These are phyloP conservation scores for Apamea epomidion DNA, from an alignment of 2,888 invertebrate genomes.

Conservation along the genomic window DNA sequence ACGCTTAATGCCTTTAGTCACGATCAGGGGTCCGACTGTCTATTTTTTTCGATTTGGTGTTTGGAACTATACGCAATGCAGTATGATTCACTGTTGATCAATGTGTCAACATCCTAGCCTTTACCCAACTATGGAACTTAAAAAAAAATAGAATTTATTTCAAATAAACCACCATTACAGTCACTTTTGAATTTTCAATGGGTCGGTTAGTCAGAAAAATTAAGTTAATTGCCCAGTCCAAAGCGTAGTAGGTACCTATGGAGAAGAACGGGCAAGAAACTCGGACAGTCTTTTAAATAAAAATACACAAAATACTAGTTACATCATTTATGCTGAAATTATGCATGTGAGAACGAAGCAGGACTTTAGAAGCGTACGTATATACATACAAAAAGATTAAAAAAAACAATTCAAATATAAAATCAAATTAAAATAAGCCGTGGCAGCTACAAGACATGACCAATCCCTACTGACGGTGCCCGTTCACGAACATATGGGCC, in stretches of 20 bases:
- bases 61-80: constrained; percentile 21
- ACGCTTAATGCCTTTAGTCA: constrained; percentile 70
- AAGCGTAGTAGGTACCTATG: background rate
- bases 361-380: background rate
- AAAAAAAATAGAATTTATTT: background rate
- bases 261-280: background rate
- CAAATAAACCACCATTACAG: background rate
- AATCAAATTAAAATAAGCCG: no score
- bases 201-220: no score
- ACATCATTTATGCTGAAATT: background rate
- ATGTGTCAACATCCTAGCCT: background rate
- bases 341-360: background rate
- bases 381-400: no score
- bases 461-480: background rate
- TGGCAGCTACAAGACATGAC: background rate
- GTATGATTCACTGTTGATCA: constrained; percentile 13
- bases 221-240: no score
- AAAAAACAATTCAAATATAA: no score
- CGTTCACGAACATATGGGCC: background rate
- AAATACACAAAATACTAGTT: background rate
- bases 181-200: no score
- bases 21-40: constrained; percentile 59
- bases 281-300: background rate
- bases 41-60: constrained; percentile 32
- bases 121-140: background rate